A percentile compares a stretch with the other conserved stretches of the same genome.
Evolutionary conservation across 2,888 invertebrate genomes (phyloP).

Genomic region (Megastigmus dorsalis): DNA sequence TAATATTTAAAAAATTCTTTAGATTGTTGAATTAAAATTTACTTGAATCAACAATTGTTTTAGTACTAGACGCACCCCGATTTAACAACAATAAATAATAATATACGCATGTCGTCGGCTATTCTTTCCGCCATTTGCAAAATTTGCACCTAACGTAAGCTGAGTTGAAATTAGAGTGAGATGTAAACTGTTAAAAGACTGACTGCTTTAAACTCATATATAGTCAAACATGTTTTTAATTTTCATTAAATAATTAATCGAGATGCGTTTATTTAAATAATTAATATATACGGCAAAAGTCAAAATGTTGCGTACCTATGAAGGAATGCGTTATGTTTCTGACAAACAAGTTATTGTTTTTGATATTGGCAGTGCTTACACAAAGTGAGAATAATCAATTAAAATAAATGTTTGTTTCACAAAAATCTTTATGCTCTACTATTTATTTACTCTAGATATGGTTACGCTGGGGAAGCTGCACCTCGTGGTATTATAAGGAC

Average conservation of each 20-base stretch:
- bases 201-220: constrained; percentile 4
- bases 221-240: background rate
- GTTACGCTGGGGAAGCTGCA: constrained; percentile 91
- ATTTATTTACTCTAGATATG: constrained; percentile 80
- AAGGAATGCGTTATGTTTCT: constrained; percentile 85
- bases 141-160: constrained; percentile 1
- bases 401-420: background rate
- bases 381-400: constrained; percentile 82
- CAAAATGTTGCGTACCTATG: constrained; percentile 75
- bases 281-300: background rate
- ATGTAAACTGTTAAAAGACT: background rate
- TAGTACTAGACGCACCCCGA: too few species aligned
- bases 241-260: background rate
- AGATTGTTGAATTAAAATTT: too few species aligned
- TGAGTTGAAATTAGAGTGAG: background rate
- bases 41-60: too few species aligned
- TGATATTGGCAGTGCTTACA: constrained; percentile 93
- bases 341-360: constrained; percentile 93
- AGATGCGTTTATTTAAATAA: background rate
- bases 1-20: too few species aligned
- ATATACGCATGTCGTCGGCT: too few species aligned
- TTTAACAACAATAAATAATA: too few species aligned
- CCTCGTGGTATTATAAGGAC: constrained; percentile 92
- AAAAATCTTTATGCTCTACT: background rate
- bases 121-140: constrained; percentile 15